phyloP scores from a whole-genome alignment of 2,113 vertebrate species.

The Spermophilus dauricus region DNA sequence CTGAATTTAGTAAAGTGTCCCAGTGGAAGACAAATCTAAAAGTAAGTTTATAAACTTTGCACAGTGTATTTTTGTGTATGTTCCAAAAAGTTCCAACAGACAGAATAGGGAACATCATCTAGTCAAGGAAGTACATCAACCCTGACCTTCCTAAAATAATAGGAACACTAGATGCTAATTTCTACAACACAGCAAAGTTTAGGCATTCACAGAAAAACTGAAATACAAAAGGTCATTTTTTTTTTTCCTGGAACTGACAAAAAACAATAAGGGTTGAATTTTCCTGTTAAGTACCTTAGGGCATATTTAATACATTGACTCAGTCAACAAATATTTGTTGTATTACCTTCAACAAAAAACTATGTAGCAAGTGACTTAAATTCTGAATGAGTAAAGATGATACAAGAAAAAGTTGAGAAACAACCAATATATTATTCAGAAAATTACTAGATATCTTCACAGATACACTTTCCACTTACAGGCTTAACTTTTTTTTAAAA shows the following conservation, averaged over 20 bases:
- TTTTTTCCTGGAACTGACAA: neutral
- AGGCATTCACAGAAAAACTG: neutral
- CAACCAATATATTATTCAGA: neutral
- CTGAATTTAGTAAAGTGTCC: neutral
- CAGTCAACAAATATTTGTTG: neutral
- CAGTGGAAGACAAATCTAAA: neutral
- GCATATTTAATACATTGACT: neutral
- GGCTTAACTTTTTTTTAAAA: neutral
- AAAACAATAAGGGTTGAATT: neutral
- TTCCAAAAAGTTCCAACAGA: neutral
- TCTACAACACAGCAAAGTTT: neutral
- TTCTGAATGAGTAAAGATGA: neutral
- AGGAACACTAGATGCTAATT: neutral
- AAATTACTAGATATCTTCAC: neutral
- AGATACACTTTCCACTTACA: neutral
- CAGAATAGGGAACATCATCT: neutral
- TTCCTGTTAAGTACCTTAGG: neutral
- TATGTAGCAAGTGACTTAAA: neutral
- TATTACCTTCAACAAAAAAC: neutral
- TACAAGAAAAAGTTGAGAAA: neutral
- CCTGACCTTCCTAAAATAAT: neutral
- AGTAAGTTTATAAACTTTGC: neutral
- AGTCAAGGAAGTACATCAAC: neutral
- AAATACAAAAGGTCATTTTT: neutral
- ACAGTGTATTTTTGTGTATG: neutral